Conservation (phyloP, 2,113 vertebrate species). For the Cynocephalus volans region DNA sequence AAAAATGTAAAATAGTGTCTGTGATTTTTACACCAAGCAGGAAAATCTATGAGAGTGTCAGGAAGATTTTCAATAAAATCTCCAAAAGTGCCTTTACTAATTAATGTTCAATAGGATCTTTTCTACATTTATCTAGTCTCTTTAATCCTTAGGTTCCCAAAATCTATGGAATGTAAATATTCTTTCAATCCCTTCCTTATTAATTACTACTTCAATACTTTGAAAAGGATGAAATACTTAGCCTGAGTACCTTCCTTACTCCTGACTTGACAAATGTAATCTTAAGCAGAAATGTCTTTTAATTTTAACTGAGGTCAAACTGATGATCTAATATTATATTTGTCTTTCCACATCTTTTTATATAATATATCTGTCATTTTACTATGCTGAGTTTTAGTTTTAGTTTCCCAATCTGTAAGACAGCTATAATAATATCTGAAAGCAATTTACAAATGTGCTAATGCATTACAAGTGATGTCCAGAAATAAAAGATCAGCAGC, state of each 20-base stretch:
- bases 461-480: neutral
- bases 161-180: neutral
- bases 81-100: neutral
- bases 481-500: neutral
- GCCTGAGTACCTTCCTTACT: neutral
- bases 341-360: neutral
- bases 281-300: neutral
- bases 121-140: neutral
- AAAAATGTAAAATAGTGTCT: neutral
- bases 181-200: neutral
- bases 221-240: neutral
- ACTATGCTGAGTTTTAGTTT: neutral
- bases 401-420: neutral
- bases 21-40: neutral
- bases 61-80: conserved; percentile 13
- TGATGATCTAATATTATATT: neutral
- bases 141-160: neutral
- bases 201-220: neutral
- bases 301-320: neutral
- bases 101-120: neutral
- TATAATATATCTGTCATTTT: neutral
- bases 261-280: neutral
- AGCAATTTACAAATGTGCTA: neutral
- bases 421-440: neutral
- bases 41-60: neutral